Conservation (phyloP, 2,888 invertebrate species). For the Cremastinae sp. region DNA sequence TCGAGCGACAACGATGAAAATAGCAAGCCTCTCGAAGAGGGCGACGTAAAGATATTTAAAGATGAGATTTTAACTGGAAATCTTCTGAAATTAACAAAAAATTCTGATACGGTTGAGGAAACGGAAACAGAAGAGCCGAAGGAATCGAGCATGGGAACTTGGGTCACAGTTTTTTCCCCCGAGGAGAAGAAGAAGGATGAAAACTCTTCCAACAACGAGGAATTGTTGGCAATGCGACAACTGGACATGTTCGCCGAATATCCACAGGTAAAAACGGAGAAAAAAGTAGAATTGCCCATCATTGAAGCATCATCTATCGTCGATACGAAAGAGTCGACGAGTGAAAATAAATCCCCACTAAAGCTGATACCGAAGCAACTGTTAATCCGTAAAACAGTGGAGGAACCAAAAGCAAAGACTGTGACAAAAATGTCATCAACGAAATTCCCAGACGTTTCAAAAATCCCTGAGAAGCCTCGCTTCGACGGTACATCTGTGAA, state of each 20-base stretch:
- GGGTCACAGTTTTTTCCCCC: slow-evolving; percentile 29
- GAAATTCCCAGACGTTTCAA: slow-evolving; percentile 12
- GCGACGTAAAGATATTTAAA: neutral
- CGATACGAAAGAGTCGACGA: slow-evolving; percentile 54
- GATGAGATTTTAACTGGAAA: slow-evolving; percentile 10
- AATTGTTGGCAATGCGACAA: slow-evolving; percentile 59
- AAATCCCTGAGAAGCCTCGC: neutral
- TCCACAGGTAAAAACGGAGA: slow-evolving; percentile 49
- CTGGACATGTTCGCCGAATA: slow-evolving; percentile 72
- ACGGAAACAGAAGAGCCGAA: slow-evolving; percentile 45
- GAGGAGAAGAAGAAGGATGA: slow-evolving; percentile 52
- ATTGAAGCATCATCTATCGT: slow-evolving; percentile 13
- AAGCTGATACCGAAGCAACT: slow-evolving; percentile 75
- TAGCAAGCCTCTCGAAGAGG: slow-evolving; percentile 14
- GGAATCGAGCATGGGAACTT: slow-evolving; percentile 4
- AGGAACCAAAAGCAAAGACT: slow-evolving; percentile 32
- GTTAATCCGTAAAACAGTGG: slow-evolving; percentile 65
- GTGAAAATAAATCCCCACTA: slow-evolving; percentile 60
- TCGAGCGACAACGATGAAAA: slow-evolving; percentile 30
- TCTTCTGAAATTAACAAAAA: slow-evolving; percentile 28
- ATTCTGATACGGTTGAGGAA: neutral
- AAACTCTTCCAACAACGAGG: slow-evolving; percentile 49
- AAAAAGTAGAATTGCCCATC: slow-evolving; percentile 4
- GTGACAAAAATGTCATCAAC: slow-evolving; percentile 3
- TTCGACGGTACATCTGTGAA: neutral